These are phyloP conservation scores for Punctoribates punctum DNA, from an alignment of 2,888 invertebrate genomes.

Conservation along the genomic window DNA sequence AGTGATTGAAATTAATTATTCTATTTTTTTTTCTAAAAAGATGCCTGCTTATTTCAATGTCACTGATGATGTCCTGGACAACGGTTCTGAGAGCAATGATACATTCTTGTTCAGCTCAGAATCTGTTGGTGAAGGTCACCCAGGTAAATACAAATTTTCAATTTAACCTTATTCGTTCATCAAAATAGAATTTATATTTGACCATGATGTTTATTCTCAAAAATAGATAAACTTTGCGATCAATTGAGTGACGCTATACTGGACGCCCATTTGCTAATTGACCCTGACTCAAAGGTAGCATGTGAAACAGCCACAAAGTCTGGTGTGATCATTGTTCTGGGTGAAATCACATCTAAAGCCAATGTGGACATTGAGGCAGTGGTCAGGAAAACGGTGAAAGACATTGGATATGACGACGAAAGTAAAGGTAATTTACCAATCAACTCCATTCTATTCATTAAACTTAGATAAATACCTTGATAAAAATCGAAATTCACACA, in stretches of 20 bases:
- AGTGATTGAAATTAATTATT: no score
- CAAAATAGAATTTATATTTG: no score
- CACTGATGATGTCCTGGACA: no score
- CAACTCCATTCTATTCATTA: no score
- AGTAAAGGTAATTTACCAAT: constrained; percentile 73
- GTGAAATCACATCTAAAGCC: constrained; percentile 98
- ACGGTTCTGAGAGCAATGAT: constrained; percentile 55
- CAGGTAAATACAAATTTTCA: constrained; percentile 55
- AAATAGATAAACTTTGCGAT: constrained; percentile 57
- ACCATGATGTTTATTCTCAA: background rate
- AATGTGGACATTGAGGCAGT: constrained; percentile 96
- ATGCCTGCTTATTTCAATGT: no score
- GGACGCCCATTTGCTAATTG: constrained; percentile 78
- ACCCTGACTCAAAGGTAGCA: constrained; percentile 94
- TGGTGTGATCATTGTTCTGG: constrained; percentile 95
- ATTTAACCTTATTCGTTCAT: constrained; percentile 18
- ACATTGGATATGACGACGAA: constrained; percentile 98
- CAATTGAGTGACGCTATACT: constrained; percentile 58
- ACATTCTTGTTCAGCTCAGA: constrained; percentile 94
- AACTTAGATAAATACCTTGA: no score
- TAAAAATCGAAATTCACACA: no score
- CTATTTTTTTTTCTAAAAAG: no score
- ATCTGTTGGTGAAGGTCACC: constrained; percentile 97
- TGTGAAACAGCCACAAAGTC: constrained; percentile 99
- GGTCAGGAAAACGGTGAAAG: constrained; percentile 90